These are phyloP conservation scores for Germaria angustata DNA, from an alignment of 2,888 invertebrate species.

Conservation along the genomic window DNA sequence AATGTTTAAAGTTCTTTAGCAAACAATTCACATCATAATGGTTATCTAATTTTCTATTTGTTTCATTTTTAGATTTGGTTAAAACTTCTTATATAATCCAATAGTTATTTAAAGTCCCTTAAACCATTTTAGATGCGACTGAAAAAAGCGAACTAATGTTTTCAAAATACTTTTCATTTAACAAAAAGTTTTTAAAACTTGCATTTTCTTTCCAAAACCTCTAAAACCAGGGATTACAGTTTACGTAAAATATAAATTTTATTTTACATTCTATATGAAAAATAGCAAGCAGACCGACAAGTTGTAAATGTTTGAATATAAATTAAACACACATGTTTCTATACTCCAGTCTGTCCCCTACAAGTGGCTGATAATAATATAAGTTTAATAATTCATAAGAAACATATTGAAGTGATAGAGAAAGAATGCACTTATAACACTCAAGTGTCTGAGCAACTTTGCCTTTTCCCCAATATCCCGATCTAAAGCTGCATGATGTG, in stretches of 20 bases:
- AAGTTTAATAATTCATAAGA: neutral
- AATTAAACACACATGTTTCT: constrained; percentile 10
- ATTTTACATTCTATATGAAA: neutral
- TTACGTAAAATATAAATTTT: constrained; percentile 34
- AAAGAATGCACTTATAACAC: no score
- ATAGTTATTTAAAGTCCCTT: neutral
- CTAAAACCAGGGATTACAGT: constrained; percentile 38
- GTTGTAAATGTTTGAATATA: neutral
- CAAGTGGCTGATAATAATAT: neutral
- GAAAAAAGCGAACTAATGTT: neutral
- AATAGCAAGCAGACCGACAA: constrained; percentile 4
- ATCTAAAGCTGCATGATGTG: no score
- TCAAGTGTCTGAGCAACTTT: no score
- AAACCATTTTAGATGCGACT: neutral
- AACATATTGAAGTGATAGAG: neutral
- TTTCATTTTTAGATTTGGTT: no score
- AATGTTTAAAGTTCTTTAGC: no score
- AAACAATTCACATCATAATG: no score
- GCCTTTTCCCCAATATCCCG: no score
- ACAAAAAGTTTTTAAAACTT: neutral
- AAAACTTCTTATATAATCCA: neutral
- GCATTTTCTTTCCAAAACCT: constrained; percentile 13
- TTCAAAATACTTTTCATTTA: neutral
- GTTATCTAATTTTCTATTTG: no score
- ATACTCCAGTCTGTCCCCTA: neutral